Evolutionary conservation across 2,888 invertebrate species (phyloP).

Genomic region (Parascotia fuliginaria): DNA sequence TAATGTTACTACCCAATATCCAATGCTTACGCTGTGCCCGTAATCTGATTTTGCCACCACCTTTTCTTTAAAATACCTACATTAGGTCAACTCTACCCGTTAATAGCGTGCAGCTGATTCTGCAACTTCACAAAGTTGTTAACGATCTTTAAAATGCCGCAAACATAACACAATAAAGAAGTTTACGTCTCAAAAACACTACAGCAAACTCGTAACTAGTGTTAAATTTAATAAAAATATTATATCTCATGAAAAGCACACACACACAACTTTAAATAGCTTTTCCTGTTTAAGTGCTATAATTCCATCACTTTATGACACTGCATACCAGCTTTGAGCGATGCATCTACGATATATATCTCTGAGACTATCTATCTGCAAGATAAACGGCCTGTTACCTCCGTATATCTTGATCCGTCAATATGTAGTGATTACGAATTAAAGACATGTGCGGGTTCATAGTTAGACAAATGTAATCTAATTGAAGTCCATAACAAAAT

Average conservation of each 20-base stretch:
- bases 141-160: not conserved
- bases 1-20: no score
- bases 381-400: conserved; percentile 27
- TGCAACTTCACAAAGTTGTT: no score
- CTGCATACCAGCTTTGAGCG: conserved; percentile 2
- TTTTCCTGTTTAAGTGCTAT: not conserved
- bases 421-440: conserved; percentile 10
- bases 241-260: not conserved
- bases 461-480: no score
- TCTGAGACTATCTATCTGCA: conserved; percentile 2
- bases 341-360: conserved; percentile 6
- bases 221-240: not conserved
- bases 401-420: conserved; percentile 27
- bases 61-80: no score
- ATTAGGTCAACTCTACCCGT: no score
- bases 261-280: not conserved
- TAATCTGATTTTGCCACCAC: no score
- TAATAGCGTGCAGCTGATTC: no score
- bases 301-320: not conserved
- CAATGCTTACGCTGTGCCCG: no score
- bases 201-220: not conserved
- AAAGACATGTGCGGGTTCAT: no score
- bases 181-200: not conserved
- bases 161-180: not conserved
- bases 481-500: no score